Base-by-base conservation (phyloP, 2,797 vertebrate genomes). In the Rhabdomys pumilio region DNA sequence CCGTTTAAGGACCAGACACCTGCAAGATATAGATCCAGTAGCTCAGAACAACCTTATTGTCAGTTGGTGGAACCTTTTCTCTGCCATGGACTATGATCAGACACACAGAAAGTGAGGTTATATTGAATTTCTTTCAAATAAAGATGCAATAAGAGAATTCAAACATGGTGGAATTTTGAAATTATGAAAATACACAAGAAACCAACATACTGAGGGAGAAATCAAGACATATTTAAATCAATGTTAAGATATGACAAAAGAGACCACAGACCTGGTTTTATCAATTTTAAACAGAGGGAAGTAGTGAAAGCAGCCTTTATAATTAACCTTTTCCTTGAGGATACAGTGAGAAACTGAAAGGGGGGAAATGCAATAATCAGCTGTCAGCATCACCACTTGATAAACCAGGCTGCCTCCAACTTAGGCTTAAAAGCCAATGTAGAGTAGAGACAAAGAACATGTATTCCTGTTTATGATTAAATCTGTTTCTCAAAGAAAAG, bases 341-440 rank as follows among this genome's bases (percentile, higher is more conserved):
- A 31, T 26, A 24, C 61, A 31, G 81, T 20, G 14, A 31, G 26
- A 83, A 63, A 41, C 22, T 10, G 14, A 41, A 44, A 17, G 20
- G 10, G 5, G 47, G 1, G 2, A 10, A 31, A 1, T 31, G 0
- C 17, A 65, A 34, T 19, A 12, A 81, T 14, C 19, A 24, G 1
- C 20, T 38, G 53, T 57, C 20, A 81, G 41, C 17, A 65, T 31
- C 59, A 65, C 61, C 47, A 22, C 59, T 29, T 65, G 41, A 47
- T 13, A 31, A 47, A 47, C 9, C 26, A 63, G 2, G 10, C 17
- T 20, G 61, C 10, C 61, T 84, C 29, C 44, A 34, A 34, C 4
- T 22, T 50, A 50, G 61, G 3, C 41, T 65, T 65, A 44, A 47
- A 84, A 47, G 17, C 29, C 2, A 31, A 47, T 5, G 7, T 47